phyloP scores from a whole-genome alignment of 2,888 invertebrate genomes.

The Agrochola lota region DNA sequence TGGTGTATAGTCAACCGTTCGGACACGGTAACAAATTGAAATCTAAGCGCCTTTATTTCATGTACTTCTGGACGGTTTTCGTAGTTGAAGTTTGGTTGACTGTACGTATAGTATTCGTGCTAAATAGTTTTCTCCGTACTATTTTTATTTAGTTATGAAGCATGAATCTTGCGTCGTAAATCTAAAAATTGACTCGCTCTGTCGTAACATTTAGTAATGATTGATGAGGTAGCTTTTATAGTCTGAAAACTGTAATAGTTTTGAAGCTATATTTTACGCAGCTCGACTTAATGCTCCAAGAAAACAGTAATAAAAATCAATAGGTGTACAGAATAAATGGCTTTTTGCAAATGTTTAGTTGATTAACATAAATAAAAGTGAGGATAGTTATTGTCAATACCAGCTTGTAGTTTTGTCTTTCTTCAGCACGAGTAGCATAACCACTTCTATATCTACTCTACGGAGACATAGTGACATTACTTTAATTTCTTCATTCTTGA shows the following conservation, averaged over 20 bases:
- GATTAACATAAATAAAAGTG: too few species aligned
- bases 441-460: too few species aligned
- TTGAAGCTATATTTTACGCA: neutral
- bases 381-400: too few species aligned
- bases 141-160: conserved; percentile 10
- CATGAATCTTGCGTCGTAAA: conserved; percentile 1
- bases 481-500: too few species aligned
- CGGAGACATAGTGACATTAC: too few species aligned
- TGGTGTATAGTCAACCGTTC: neutral
- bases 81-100: neutral
- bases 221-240: conserved; percentile 6
- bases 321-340: too few species aligned
- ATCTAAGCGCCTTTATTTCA: neutral
- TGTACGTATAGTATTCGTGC: neutral
- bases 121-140: neutral
- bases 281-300: neutral
- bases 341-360: too few species aligned
- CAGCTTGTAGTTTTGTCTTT: too few species aligned
- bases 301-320: too few species aligned
- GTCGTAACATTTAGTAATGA: conserved; percentile 27
- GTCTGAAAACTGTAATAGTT: neutral
- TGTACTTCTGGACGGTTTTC: neutral
- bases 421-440: too few species aligned
- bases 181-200: conserved; percentile 7
- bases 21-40: neutral